A percentile compares a stretch with the other conserved stretches of the same genome.
Evolutionary conservation across 2,797 vertebrate genomes (phyloP).

Genomic region (Sorex maritimensis): DNA sequence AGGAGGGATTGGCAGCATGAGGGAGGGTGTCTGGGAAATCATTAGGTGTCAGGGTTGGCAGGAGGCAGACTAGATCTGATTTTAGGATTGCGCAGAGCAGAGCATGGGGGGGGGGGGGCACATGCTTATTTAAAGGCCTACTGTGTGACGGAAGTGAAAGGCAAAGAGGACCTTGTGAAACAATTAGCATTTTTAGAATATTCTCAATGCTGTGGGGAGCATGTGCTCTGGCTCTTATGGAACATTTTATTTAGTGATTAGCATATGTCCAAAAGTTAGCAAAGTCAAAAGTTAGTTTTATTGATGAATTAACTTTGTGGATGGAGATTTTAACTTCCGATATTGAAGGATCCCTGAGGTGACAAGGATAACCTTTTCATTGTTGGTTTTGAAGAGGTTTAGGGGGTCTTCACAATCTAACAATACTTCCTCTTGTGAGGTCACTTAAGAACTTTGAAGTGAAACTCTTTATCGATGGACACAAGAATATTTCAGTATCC

Average conservation of each 20-base stretch:
- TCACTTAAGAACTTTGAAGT: not conserved
- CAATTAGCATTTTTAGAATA: not conserved
- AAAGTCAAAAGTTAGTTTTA: not conserved
- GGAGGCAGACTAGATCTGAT: not conserved
- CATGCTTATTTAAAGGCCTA: not conserved
- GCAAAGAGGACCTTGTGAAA: accelerated
- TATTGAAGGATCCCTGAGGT: not conserved
- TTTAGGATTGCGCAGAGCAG: not conserved
- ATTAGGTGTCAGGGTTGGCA: too few species aligned
- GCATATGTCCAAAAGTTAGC: not conserved
- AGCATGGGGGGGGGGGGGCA: not conserved
- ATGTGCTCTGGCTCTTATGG: not conserved
- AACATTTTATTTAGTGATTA: not conserved
- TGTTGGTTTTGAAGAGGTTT: not conserved
- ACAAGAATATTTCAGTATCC: not conserved
- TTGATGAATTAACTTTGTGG: not conserved
- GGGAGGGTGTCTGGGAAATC: too few species aligned
- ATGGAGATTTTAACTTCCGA: not conserved
- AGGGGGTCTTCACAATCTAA: not conserved
- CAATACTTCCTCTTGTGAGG: not conserved
- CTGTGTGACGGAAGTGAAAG: too few species aligned
- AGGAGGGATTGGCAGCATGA: not conserved
- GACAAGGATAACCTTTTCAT: not conserved
- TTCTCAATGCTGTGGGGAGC: not conserved
- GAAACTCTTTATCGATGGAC: not conserved